Evolutionary conservation across 2,888 invertebrate genomes (phyloP), one percentile per base, ranked within the genome.

Genomic region (Coenonympha glycerion): DNA sequence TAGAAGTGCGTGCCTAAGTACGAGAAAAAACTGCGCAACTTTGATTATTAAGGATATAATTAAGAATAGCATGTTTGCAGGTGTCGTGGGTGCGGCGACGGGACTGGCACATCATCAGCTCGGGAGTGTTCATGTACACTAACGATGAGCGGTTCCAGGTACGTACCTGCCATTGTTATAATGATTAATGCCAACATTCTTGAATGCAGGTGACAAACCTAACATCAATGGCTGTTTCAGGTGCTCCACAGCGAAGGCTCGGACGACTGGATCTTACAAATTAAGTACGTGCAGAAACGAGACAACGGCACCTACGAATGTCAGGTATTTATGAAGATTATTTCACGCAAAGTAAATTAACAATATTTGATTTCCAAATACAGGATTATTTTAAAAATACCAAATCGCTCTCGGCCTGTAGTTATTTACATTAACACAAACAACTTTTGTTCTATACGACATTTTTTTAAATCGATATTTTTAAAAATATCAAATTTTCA

Each of bases 301-400:
- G 96, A 96, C 88, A 95, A 95, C 74, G 96, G 96, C 68, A 94
- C 94, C 60, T 96, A 96, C 86, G 95, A 95, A 79, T 96, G 96
- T 81, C 95, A 96, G 92, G 95, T 95, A 49, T 40, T 8, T 11
- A 8, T 30, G 1, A 13, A 5, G n/a, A 28, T 22, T n/a, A 5
- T 4, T 15, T 9, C 9, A 18, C 24, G 22, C 19, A 11, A 5
- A 18, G 8, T n/a, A n/a, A n/a, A n/a, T n/a, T n/a, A n/a, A n/a
- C n/a, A n/a, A n/a, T n/a, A n/a, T n/a, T n/a, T n/a, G n/a, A n/a
- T n/a, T n/a, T n/a, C n/a, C n/a, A n/a, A n/a, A n/a, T n/a, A n/a
- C n/a, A n/a, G n/a, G n/a, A n/a, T n/a, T n/a, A n/a, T n/a, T n/a
- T n/a, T n/a, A n/a, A n/a, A n/a, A n/a, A n/a, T n/a, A n/a, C n/a